Conservation (phyloP, 2,888 invertebrate species). For the Parascotia fuliginaria region DNA sequence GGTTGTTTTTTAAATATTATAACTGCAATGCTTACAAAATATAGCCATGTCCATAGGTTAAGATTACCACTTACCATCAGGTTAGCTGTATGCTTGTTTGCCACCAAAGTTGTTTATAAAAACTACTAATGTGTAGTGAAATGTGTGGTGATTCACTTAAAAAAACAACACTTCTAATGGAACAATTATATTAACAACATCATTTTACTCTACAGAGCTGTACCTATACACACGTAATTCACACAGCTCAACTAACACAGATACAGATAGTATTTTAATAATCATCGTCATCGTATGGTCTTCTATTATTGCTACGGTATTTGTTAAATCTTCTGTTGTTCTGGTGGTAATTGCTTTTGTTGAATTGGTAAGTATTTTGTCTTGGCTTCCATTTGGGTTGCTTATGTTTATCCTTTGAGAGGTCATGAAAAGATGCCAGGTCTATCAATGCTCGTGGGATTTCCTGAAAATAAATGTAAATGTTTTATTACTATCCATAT, state of each 20-base stretch:
- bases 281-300: slow-evolving; percentile 25
- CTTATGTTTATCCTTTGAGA: slow-evolving; percentile 51
- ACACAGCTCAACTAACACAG: not conserved
- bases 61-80: no score
- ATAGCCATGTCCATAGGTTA: no score
- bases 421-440: slow-evolving; percentile 56
- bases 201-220: not conserved
- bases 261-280: slow-evolving; percentile 5
- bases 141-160: no score
- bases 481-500: no score
- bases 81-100: no score
- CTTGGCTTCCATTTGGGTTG: slow-evolving; percentile 51
- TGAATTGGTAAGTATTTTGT: slow-evolving; percentile 41
- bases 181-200: not conserved
- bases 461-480: no score
- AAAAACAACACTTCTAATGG: no score
- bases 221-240: slow-evolving; percentile 2
- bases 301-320: slow-evolving; percentile 16
- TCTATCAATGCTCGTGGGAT: slow-evolving; percentile 62
- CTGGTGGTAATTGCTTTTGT: slow-evolving; percentile 22
- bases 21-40: no score
- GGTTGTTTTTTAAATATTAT: no score
- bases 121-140: no score
- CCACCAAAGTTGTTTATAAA: no score
- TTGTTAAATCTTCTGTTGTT: slow-evolving; percentile 24